phyloP scores from a whole-genome alignment of 1,140 invertebrate species.

The Drosophila pseudoananassae region DNA sequence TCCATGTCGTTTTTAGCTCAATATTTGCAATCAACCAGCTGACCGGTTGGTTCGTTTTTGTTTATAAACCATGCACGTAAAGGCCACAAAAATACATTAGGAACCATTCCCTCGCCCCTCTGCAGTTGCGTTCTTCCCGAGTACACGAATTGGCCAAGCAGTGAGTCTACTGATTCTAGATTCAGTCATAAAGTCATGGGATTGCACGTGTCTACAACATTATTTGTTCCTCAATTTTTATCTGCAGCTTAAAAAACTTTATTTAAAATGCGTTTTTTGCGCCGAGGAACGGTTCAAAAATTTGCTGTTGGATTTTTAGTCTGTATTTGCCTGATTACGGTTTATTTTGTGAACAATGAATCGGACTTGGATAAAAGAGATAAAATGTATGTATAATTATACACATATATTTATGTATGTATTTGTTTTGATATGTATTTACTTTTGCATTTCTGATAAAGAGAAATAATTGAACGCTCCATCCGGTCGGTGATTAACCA shows the following conservation, averaged over 20 bases:
- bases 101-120: not conserved
- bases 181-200: not conserved
- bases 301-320: slow-evolving; percentile 9
- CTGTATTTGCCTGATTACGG: slow-evolving; percentile 1
- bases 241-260: slow-evolving; percentile 14
- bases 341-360: slow-evolving; percentile 31
- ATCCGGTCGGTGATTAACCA: slow-evolving; percentile 81
- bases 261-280: slow-evolving; percentile 45
- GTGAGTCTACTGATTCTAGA: not conserved
- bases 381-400: slow-evolving; percentile 43
- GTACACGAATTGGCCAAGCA: not conserved
- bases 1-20: not conserved
- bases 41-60: slow-evolving; percentile 3
- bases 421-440: slow-evolving; percentile 4
- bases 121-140: not conserved
- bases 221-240: not conserved
- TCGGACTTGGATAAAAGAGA: slow-evolving; percentile 39
- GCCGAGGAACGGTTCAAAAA: slow-evolving; percentile 41
- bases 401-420: not conserved
- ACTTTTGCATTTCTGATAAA: slow-evolving; percentile 24
- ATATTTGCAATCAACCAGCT: slow-evolving; percentile 10
- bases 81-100: slow-evolving; percentile 1
- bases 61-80: slow-evolving; percentile 16
- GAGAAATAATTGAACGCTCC: slow-evolving; percentile 82
- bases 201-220: not conserved